Base-by-base conservation (phyloP, 2,797 vertebrate species). In the Sebastolobus altivelis region DNA sequence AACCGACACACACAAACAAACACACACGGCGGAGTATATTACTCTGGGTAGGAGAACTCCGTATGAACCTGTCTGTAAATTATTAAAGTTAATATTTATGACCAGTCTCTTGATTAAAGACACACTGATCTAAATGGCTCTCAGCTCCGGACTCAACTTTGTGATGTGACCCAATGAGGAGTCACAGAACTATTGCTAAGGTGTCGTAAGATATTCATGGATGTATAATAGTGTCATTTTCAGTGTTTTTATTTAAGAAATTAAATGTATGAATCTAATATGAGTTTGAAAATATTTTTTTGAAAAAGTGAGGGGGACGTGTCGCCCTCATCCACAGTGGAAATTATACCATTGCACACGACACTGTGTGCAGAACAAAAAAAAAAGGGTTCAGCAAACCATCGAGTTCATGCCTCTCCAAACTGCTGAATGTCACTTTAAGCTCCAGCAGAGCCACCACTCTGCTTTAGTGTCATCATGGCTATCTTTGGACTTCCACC, bases 401-500 rank as follows among this genome's bases (percentile, higher is more conserved):
- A 35, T 6, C 5, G 35, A 77, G 46, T 83, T 72, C 33, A 40
- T 52, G 69, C 65, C 74, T 79, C 56, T 78, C 65, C 83, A 79
- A 76, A 81, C 77, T 73, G 79, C 84, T 82, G 75, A 81, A 81
- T 72, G 87, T 82, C 77, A 71, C 88, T 91, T 88, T 71, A 73
- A 82, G 90, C 71, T 83, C 35, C 73, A 67, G 82, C 86, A 80
- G 86, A 87, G 79, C 82, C 69, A 71, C 86, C 85, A 78, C 87
- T 83, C 87, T 65, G 78, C 87, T 87, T 87, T 77, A 77, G 81
- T 85, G 88, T 72, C 84, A 84, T 35, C 69, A 65, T 14, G 61
- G 88, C 86, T 88, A 93, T 93, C 90, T 92, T 87, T 88, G 90
- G 93, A 93, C 61, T 49, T 77, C 56, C 83, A 76, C 67, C 89